Evolutionary conservation across 2,113 vertebrate genomes (phyloP).

Genomic region (Oxyruncus cristatus): DNA sequence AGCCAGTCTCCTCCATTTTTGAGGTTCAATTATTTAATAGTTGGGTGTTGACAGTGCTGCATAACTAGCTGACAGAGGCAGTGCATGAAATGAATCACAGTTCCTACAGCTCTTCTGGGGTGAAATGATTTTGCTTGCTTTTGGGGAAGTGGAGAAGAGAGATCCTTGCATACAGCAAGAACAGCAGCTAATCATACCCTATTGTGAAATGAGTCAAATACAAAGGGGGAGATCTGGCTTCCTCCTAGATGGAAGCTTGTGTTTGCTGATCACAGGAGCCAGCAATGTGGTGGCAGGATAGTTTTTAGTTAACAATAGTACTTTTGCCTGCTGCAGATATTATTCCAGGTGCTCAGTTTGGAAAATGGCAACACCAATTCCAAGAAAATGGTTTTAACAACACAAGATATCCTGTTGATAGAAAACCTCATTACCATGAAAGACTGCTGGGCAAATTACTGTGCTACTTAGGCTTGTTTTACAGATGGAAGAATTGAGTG

Average conservation of each 20-base stretch:
- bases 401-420: background rate
- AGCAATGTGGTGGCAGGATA: background rate
- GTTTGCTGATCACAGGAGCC: background rate
- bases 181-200: background rate
- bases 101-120: background rate
- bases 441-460: background rate
- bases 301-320: background rate
- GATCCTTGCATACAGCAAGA: background rate
- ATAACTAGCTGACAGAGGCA: background rate
- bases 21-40: background rate
- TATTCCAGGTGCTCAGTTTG: background rate
- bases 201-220: background rate
- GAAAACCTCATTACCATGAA: background rate
- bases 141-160: background rate
- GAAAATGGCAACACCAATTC: background rate
- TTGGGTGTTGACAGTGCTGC: background rate
- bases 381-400: constrained; percentile 15
- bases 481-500: background rate
- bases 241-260: background rate
- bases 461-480: background rate
- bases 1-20: background rate
- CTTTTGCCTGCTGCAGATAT: background rate
- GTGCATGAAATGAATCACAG: background rate
- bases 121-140: background rate
- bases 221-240: background rate